Conservation (phyloP, 1,140 invertebrate genomes). For the Macrobrachium nipponense region DNA sequence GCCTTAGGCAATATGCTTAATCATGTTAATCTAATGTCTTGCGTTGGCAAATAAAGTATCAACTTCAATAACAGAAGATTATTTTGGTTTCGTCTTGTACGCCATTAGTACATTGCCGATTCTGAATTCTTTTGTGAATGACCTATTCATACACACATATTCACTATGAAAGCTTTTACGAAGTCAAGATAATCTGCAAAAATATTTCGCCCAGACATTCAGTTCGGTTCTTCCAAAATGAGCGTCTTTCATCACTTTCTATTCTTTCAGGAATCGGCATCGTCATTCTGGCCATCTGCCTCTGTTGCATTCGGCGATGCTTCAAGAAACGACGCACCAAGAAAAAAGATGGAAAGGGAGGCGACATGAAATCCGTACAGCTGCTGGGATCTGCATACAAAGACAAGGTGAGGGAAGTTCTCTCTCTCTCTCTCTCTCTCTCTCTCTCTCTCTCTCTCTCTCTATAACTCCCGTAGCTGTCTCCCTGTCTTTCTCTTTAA, state of each 20-base stretch:
- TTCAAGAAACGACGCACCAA: slow-evolving; percentile 94
- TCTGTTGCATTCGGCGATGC: slow-evolving; percentile 94
- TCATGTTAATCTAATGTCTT: too few relatives aligned
- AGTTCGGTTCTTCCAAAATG: too few relatives aligned
- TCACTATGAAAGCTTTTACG: too few relatives aligned
- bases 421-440: slow-evolving; percentile 21
- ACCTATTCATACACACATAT: too few relatives aligned
- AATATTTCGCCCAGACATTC: background rate
- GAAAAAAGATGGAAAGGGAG: slow-evolving; percentile 96
- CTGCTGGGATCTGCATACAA: slow-evolving; percentile 97
- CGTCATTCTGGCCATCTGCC: slow-evolving; percentile 87
- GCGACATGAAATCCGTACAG: slow-evolving; percentile 93
- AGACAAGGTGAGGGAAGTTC: slow-evolving; percentile 84
- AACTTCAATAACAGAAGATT: too few relatives aligned
- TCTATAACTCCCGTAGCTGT: slow-evolving; percentile 66
- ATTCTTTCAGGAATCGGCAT: slow-evolving; percentile 76
- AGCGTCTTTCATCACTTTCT: background rate
- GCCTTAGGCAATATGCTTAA: too few relatives aligned
- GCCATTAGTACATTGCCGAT: too few relatives aligned
- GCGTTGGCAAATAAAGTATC: too few relatives aligned
- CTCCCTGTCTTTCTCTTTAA: too few relatives aligned
- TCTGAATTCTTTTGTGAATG: too few relatives aligned
- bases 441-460: slow-evolving; percentile 5
- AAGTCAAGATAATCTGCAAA: background rate
- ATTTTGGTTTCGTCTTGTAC: too few relatives aligned